Evolutionary conservation across 2,888 invertebrate genomes (phyloP).

Genomic region (Melieria omissa): DNA sequence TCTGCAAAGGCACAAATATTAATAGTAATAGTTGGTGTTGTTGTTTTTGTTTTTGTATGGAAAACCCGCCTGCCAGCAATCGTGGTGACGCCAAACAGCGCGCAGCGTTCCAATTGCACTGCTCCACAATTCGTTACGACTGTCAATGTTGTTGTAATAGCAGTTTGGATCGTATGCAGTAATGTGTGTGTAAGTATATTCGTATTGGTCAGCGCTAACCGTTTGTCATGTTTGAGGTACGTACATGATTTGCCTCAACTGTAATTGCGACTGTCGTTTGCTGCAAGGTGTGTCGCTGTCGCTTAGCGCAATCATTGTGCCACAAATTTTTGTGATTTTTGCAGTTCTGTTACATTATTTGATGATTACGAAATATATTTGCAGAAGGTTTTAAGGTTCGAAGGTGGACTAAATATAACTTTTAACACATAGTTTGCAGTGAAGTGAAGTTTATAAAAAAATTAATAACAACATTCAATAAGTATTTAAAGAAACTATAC

Average conservation of each 20-base stretch:
- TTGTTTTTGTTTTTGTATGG: not conserved
- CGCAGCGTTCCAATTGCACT: not conserved
- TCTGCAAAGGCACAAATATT: too few relatives aligned
- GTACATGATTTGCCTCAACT: conserved; percentile 27
- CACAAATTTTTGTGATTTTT: too few relatives aligned
- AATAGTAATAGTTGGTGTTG: not conserved
- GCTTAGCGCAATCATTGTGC: not conserved
- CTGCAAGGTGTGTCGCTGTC: conserved; percentile 22
- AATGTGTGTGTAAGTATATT: conserved; percentile 3
- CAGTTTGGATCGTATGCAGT: not conserved
- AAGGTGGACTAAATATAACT: too few relatives aligned
- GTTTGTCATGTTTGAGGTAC: conserved; percentile 28
- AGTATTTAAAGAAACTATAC: too few relatives aligned
- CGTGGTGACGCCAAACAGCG: not conserved
- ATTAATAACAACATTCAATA: too few relatives aligned
- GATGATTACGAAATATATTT: too few relatives aligned
- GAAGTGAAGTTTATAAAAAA: too few relatives aligned
- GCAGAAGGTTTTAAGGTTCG: too few relatives aligned
- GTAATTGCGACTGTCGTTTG: conserved; percentile 10
- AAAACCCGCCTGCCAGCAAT: not conserved
- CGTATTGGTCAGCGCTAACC: conserved; percentile 21
- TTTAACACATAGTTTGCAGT: too few relatives aligned
- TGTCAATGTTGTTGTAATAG: not conserved
- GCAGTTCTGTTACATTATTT: too few relatives aligned
- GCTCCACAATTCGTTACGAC: not conserved